Percentiles rank a stretch among this genome's conserved stretches.
Evolutionary conservation across 1,140 invertebrate genomes (phyloP).

Genomic region (Drosophila persimilis): DNA sequence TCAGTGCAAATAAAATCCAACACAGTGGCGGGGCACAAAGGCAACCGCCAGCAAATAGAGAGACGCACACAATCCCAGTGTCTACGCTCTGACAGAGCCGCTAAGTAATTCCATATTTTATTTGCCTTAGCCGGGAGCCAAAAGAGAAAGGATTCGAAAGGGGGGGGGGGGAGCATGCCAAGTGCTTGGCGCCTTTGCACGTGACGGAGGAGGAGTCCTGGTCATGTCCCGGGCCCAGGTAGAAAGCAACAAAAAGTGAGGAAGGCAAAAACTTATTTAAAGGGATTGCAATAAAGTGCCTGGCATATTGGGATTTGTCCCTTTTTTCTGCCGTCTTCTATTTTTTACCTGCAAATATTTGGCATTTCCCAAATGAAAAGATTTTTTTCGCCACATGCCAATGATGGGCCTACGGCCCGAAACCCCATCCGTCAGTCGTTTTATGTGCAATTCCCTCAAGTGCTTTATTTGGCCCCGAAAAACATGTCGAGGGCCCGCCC

Average conservation of each 20-base stretch:
- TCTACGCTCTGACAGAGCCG: conserved; percentile 46
- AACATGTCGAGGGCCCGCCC: conserved; percentile 10
- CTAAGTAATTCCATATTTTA: conserved; percentile 81
- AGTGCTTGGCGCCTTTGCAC: conserved; percentile 68
- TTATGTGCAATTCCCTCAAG: conserved; percentile 80
- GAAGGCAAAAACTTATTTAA: conserved; percentile 70
- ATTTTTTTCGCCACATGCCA: conserved; percentile 75
- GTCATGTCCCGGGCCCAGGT: background rate
- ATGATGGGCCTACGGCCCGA: conserved; percentile 51
- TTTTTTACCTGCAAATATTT: conserved; percentile 74
- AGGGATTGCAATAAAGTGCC: conserved; percentile 81
- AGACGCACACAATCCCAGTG: conserved; percentile 30
- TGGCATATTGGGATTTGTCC: conserved; percentile 78
- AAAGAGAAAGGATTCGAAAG: conserved; percentile 48
- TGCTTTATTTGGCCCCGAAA: conserved; percentile 72
- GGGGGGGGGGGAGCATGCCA: background rate
- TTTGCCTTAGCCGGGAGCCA: conserved; percentile 52
- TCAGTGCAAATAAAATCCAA: conserved; percentile 61
- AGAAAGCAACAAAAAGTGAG: conserved; percentile 26
- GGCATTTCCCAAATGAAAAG: conserved; percentile 71
- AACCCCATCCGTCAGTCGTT: conserved; percentile 55
- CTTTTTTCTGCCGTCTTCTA: conserved; percentile 33
- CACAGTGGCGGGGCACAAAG: conserved; percentile 58
- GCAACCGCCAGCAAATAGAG: conserved; percentile 68
- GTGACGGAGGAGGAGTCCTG: conserved; percentile 21